Base-by-base conservation (phyloP, 2,113 vertebrate species). In the Agapornis roseicollis region DNA sequence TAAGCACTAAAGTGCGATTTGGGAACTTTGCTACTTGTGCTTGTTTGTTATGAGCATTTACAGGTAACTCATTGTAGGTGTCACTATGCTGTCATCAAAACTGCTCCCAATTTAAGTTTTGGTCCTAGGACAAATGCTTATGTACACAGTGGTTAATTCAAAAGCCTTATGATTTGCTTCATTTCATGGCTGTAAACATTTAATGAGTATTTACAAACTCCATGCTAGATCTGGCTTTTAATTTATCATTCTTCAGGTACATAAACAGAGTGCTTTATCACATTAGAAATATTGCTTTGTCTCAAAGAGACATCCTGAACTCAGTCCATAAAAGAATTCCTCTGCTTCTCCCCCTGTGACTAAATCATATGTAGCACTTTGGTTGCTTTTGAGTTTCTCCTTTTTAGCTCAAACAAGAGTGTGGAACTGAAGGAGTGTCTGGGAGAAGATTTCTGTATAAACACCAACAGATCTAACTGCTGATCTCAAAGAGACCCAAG, bases 321-420 rank as follows among this genome's bases (percentile, higher is more conserved):
- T 24, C 55, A 44, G 49, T 85, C 65, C 82, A 64, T 82, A 19
- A 93, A 94, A 55, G 95, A 92, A 94, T 83, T 78, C 50, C 65
- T 85, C 18, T 56, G 17, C 14, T 92, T 93, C 76, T 95, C 72
- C 1, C 2, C 47, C 37, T 77, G 25, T 93, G 80, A 91, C 82
- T 94, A 93, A 96, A 94, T 77, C 95, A 42, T 82, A 93, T 94
- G 80, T 68, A 71, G 42, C 91, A 37, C 56, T 69, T 66, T 82
- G 23, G 31, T 88, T 94, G 69, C 64, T 90, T 96, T 94, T 77
- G 52, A 92, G 47, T 87, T 80, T 86, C 25, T 83, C 16, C 35
- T 35, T 80, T 97, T 88, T 87, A 71, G 85, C 79, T 93, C 77
- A 94, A 93, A 89, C 46, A 68, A 79, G 84, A 94, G 11, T 17